Conservation (phyloP, 2,113 vertebrate genomes). For the Pedetes capensis region DNA sequence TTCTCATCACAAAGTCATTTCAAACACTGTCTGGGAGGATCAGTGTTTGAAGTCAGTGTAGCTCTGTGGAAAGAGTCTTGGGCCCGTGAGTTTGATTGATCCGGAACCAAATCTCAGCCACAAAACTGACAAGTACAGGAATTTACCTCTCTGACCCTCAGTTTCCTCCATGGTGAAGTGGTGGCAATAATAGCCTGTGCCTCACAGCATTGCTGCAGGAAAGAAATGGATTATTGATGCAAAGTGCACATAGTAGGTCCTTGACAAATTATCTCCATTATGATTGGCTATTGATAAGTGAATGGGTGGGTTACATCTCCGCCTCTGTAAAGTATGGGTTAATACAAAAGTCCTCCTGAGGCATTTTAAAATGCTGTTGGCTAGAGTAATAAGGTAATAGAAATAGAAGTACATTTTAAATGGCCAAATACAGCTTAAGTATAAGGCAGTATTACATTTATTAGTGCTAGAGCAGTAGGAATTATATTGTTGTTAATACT, state of each 20-base stretch:
- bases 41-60: not conserved
- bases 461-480: not conserved
- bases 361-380: not conserved
- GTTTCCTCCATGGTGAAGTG: not conserved
- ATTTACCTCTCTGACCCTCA: not conserved
- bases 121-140: not conserved
- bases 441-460: not conserved
- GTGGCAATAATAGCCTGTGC: not conserved
- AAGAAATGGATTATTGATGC: not conserved
- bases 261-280: not conserved
- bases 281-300: not conserved
- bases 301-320: not conserved
- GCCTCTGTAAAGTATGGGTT: not conserved
- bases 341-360: not conserved
- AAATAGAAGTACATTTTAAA: slow-evolving; percentile 30
- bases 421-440: not conserved
- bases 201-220: not conserved
- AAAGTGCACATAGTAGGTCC: not conserved
- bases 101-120: not conserved
- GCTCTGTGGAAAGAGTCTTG: not conserved
- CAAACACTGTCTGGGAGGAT: too few relatives aligned
- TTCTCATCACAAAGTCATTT: not conserved
- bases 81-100: not conserved
- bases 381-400: not conserved
- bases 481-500: slow-evolving; percentile 33